phyloP scores from a whole-genome alignment of 2,797 vertebrate species.

The Danio jaintianensis region DNA sequence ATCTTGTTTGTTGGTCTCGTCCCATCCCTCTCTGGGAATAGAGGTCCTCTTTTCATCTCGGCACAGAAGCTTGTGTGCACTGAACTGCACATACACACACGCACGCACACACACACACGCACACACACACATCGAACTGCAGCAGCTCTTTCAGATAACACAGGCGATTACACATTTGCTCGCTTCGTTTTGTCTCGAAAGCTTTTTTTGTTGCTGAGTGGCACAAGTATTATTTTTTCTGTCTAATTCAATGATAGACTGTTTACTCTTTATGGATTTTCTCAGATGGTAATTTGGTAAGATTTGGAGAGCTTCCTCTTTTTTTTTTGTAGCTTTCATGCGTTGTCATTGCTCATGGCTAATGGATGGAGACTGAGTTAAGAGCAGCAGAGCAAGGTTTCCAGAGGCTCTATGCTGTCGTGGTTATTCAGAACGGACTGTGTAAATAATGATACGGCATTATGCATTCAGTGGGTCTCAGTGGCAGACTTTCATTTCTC shows the following conservation, averaged over 20 bases:
- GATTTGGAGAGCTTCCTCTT: neutral
- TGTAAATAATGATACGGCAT: constrained; percentile 39
- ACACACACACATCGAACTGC: constrained; percentile 46
- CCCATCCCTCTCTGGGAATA: constrained; percentile 63
- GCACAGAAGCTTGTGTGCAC: neutral
- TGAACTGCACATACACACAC: neutral
- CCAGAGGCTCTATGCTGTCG: constrained; percentile 63
- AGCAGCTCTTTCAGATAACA: constrained; percentile 62
- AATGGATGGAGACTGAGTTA: constrained; percentile 61
- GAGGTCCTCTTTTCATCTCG: constrained; percentile 50
- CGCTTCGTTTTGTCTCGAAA: constrained; percentile 52
- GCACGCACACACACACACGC: no score
- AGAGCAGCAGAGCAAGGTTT: constrained; percentile 67
- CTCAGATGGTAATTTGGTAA: constrained; percentile 18
- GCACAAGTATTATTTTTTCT: constrained; percentile 50
- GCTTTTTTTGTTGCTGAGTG: constrained; percentile 54
- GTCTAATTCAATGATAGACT: constrained; percentile 45
- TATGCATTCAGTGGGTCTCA: constrained; percentile 33
- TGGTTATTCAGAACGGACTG: constrained; percentile 60
- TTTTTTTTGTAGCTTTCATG: neutral
- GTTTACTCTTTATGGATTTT: constrained; percentile 31
- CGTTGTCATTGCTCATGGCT: constrained; percentile 42
- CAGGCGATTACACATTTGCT: constrained; percentile 58
- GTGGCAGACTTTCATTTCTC: constrained; percentile 11
- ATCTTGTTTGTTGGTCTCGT: constrained; percentile 60